Evolutionary conservation across 2,797 vertebrate genomes (phyloP).

Genomic region (Coreius guichenoti): DNA sequence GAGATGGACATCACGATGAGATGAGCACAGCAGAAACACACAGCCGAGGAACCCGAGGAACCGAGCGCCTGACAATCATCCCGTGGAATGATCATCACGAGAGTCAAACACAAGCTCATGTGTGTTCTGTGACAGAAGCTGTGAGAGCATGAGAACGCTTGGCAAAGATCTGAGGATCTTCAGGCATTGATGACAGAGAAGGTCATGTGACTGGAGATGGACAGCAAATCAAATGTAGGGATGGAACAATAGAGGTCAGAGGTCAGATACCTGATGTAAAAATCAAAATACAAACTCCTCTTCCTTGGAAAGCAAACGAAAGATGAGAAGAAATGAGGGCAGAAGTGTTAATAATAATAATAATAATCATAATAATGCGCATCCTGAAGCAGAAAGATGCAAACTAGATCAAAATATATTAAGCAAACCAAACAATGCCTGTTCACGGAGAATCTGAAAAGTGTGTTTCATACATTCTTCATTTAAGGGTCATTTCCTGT

Average conservation of each 20-base stretch:
- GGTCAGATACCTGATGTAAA: slow-evolving; percentile 94
- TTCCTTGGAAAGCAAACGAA: slow-evolving; percentile 91
- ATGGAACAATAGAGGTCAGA: neutral
- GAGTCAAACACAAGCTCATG: neutral
- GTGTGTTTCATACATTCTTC: no score
- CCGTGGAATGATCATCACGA: neutral
- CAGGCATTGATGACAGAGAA: neutral
- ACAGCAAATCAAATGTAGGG: slow-evolving; percentile 21
- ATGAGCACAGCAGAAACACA: slow-evolving; percentile 64
- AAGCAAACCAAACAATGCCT: neutral
- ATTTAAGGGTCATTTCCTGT: no score
- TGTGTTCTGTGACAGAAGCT: neutral
- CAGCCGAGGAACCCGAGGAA: no score
- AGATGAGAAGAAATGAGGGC: slow-evolving; percentile 53
- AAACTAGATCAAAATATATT: neutral
- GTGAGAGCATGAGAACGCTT: neutral
- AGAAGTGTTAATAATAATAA: neutral
- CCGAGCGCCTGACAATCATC: no score
- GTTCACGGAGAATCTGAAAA: neutral
- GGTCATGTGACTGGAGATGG: slow-evolving; percentile 5
- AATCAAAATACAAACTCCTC: slow-evolving; percentile 97
- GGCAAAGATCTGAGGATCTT: slow-evolving; percentile 1
- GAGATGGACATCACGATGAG: slow-evolving; percentile 66
- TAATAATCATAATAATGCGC: neutral
- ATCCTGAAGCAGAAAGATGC: neutral